A percentile compares a stretch with the other conserved stretches of the same genome.
Evolutionary conservation across 2,888 invertebrate species (phyloP).

Genomic region (Teleiodes luculella): DNA sequence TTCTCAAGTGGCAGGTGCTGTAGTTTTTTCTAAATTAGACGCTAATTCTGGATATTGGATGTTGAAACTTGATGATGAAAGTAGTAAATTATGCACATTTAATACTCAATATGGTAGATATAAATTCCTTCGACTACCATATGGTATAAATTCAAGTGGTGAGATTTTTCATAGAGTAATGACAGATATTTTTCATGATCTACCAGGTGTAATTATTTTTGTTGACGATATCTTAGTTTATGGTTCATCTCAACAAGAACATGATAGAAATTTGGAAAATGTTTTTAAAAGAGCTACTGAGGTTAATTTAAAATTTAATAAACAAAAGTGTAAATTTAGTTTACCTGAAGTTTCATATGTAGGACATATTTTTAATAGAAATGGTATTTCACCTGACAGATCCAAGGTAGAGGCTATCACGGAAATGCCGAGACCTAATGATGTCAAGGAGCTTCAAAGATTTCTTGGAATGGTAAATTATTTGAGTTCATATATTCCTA

Average conservation of each 20-base stretch:
- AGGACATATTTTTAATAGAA: slow-evolving; percentile 16
- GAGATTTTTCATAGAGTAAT: slow-evolving; percentile 25
- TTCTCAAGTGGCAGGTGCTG: slow-evolving; percentile 8
- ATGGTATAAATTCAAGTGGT: slow-evolving; percentile 21
- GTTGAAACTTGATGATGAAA: slow-evolving; percentile 11
- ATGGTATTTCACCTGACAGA: slow-evolving; percentile 13
- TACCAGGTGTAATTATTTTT: slow-evolving; percentile 20
- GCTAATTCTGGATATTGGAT: slow-evolving; percentile 23
- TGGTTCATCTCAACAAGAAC: slow-evolving; percentile 12
- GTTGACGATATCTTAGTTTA: slow-evolving; percentile 20
- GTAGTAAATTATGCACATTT: slow-evolving; percentile 21
- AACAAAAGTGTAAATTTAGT: slow-evolving; percentile 16
- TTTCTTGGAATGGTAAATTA: too few species aligned
- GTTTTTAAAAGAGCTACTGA: slow-evolving; percentile 9
- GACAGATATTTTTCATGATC: slow-evolving; percentile 15
- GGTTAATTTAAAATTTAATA: slow-evolving; percentile 16
- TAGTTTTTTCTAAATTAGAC: slow-evolving; percentile 15
- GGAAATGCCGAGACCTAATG: too few species aligned
- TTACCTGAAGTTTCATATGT: slow-evolving; percentile 13
- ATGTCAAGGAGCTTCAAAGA: too few species aligned
- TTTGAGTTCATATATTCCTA: too few species aligned
- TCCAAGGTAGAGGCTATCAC: too few species aligned
- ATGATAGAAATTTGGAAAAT: slow-evolving; percentile 14
- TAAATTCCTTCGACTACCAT: slow-evolving; percentile 23
- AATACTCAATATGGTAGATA: slow-evolving; percentile 22